Evolutionary conservation across 2,113 vertebrate species (phyloP).

Genomic region (Lathamus discolor): DNA sequence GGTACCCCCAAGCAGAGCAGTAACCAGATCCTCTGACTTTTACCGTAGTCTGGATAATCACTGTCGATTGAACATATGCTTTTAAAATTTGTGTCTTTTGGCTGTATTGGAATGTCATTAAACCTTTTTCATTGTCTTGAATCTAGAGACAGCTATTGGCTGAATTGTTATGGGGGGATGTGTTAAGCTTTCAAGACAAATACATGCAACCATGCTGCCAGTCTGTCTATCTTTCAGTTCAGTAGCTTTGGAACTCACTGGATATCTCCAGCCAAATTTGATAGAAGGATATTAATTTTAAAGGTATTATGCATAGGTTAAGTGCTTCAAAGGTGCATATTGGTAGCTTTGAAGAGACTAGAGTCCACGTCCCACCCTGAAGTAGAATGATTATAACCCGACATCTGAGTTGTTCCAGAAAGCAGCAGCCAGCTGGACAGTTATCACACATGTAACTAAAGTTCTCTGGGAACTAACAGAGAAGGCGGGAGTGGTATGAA

Average conservation of each 20-base stretch:
- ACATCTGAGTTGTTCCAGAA: not conserved
- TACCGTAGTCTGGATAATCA: not conserved
- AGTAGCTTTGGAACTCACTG: not conserved
- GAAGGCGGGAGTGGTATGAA: not conserved
- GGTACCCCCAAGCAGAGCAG: not conserved
- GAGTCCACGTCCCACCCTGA: not conserved
- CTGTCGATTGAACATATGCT: not conserved
- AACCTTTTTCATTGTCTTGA: not conserved
- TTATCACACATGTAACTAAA: not conserved
- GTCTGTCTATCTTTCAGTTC: not conserved
- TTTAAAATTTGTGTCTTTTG: not conserved
- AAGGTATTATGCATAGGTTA: not conserved
- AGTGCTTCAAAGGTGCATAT: not conserved
- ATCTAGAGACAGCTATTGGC: not conserved
- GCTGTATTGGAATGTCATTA: conserved; percentile 1
- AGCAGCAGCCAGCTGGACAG: not conserved
- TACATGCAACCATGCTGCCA: not conserved
- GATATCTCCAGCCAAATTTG: not conserved
- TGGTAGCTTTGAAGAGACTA: not conserved
- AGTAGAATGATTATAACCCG: not conserved
- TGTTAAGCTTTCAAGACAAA: not conserved
- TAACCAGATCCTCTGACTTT: not conserved
- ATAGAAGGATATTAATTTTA: not conserved
- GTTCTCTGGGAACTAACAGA: not conserved
- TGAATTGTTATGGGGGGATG: not conserved